These are phyloP conservation scores for Chrysochloris asiatica DNA, from an alignment of 2,113 vertebrate genomes.

Conservation along the genomic window DNA sequence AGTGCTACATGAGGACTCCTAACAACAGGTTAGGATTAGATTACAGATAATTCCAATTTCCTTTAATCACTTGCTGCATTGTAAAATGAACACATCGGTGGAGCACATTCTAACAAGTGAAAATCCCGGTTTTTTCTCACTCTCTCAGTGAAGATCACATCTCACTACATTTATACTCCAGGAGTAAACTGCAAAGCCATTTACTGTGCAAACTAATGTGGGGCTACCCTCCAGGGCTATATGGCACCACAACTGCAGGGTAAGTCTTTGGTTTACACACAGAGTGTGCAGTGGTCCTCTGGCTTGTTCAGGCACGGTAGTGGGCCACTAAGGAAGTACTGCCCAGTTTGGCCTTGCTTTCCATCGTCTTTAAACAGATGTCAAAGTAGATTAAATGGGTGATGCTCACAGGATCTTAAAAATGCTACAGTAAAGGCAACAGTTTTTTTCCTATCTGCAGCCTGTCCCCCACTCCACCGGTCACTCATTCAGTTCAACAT, in stretches of 20 bases:
- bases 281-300: slow-evolving; percentile 25
- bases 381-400: slow-evolving; percentile 20
- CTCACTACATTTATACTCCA: neutral
- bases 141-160: neutral
- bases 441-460: neutral
- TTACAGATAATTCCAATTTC: neutral
- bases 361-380: slow-evolving; percentile 42
- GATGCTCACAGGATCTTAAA: neutral
- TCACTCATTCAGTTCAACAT: slow-evolving; percentile 44
- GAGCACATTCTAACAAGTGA: neutral
- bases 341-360: slow-evolving; percentile 34
- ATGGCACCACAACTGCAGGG: slow-evolving; percentile 4
- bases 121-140: neutral
- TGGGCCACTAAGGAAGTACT: neutral
- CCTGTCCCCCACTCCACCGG: no score
- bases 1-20: neutral
- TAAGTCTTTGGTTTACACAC: slow-evolving; percentile 18
- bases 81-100: neutral
- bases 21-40: slow-evolving; percentile 30
- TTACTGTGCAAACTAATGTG: neutral
- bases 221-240: neutral
- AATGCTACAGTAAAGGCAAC: neutral
- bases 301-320: slow-evolving; percentile 58
- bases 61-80: slow-evolving; percentile 12
- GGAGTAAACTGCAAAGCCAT: slow-evolving; percentile 16